A percentile compares a stretch with the other conserved stretches of the same genome.
These are phyloP conservation scores for Seriola aureovittata DNA, from an alignment of 2,113 vertebrate species.

Conservation along the genomic window DNA sequence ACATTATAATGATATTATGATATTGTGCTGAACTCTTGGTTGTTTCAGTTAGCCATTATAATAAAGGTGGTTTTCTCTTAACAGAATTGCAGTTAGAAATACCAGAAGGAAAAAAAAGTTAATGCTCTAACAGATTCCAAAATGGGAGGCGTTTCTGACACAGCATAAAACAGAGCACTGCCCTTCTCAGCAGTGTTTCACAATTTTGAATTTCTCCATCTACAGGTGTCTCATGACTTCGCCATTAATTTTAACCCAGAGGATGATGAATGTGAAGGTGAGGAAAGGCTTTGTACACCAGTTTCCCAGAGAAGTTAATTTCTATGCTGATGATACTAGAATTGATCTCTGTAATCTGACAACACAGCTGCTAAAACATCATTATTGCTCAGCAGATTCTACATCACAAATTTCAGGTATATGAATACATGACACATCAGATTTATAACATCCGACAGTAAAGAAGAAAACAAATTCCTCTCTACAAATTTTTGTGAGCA, in stretches of 20 bases:
- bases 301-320: neutral
- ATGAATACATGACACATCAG: neutral
- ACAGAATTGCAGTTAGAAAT: neutral
- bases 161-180: neutral
- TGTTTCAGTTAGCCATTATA: neutral
- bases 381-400: neutral
- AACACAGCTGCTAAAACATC: neutral
- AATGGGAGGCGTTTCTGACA: too few relatives aligned
- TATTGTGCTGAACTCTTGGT: neutral
- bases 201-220: conserved; percentile 21
- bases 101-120: too few relatives aligned
- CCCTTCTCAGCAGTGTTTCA: neutral
- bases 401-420: neutral
- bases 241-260: conserved; percentile 97
- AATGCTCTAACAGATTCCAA: too few relatives aligned
- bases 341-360: neutral
- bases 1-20: neutral
- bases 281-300: conserved; percentile 32
- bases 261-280: conserved; percentile 96
- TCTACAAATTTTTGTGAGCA: neutral
- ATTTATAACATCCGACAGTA: neutral
- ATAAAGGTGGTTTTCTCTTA: too few relatives aligned
- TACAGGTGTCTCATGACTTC: conserved; percentile 96
- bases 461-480: neutral
- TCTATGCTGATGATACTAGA: conserved; percentile 20